These are phyloP conservation scores for Rhynchomys soricoides DNA, from an alignment of 2,113 vertebrate genomes.

Conservation along the genomic window DNA sequence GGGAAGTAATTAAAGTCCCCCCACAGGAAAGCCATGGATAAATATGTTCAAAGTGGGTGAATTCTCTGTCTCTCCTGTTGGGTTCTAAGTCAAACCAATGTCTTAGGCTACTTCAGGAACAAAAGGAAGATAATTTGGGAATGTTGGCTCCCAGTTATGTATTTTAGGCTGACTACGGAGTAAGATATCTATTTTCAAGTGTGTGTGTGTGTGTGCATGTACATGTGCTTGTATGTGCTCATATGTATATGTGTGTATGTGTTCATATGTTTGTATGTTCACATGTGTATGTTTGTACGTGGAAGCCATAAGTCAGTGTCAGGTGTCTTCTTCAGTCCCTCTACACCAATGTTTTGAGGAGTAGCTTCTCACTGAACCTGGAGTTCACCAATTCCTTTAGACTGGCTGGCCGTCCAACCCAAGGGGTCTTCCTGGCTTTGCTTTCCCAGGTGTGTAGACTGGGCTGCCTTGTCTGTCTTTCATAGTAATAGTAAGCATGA, in stretches of 20 bases:
- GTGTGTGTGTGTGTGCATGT: not conserved
- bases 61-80: not conserved
- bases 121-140: not conserved
- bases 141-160: not conserved
- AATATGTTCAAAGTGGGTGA: not conserved
- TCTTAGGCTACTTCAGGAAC: not conserved
- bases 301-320: not conserved
- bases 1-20: conserved; percentile 35
- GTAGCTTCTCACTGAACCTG: not conserved
- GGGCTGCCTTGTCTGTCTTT: not conserved
- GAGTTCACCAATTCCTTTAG: not conserved
- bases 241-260: not conserved
- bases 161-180: conserved; percentile 37
- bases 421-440: not conserved
- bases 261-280: too few species aligned
- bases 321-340: not conserved
- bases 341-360: not conserved
- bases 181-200: not conserved
- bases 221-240: not conserved
- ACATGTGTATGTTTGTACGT: not conserved
- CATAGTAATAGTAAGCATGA: not conserved
- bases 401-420: not conserved
- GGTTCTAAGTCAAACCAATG: conserved; percentile 17
- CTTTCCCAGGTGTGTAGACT: not conserved
- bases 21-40: not conserved